Evolutionary conservation across 2,888 invertebrate species (phyloP).

Genomic region (Pterostichus madidus): DNA sequence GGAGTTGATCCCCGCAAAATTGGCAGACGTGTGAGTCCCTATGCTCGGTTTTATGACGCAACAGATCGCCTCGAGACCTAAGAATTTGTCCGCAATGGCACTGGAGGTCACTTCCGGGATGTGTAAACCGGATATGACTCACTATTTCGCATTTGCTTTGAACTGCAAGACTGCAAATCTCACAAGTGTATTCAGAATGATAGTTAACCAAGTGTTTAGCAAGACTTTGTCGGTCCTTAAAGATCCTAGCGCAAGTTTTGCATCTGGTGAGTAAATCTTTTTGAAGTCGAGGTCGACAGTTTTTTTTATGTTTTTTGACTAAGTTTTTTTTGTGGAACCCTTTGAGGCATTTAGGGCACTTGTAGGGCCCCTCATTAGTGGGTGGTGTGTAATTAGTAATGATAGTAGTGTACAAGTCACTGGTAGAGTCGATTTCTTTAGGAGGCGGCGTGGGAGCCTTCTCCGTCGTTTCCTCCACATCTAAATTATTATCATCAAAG

Average conservation of each 20-base stretch:
- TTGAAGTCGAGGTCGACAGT: constrained; percentile 78
- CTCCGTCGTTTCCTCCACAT: constrained; percentile 68
- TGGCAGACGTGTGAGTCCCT: constrained; percentile 79
- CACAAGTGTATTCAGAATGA: constrained; percentile 79
- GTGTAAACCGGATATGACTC: constrained; percentile 80
- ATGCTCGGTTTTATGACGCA: constrained; percentile 79
- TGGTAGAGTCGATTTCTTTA: constrained; percentile 75
- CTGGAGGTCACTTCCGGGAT: constrained; percentile 79
- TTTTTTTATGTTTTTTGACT: constrained; percentile 80
- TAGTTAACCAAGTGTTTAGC: constrained; percentile 80
- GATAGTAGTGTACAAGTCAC: constrained; percentile 76
- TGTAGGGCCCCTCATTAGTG: constrained; percentile 77
- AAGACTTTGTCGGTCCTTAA: constrained; percentile 79
- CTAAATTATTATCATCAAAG: constrained; percentile 27
- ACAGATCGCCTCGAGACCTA: constrained; percentile 78
- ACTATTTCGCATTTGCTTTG: constrained; percentile 81
- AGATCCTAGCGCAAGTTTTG: constrained; percentile 80
- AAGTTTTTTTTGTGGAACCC: constrained; percentile 80
- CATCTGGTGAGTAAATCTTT: constrained; percentile 80
- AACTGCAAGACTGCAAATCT: constrained; percentile 79
- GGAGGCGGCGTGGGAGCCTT: constrained; percentile 73
- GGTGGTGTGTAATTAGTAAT: constrained; percentile 77
- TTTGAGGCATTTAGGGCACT: constrained; percentile 80
- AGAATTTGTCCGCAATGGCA: constrained; percentile 80
- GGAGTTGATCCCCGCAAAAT: constrained; percentile 80